A percentile compares a stretch with the other conserved stretches of the same genome.
phyloP scores from a whole-genome alignment of 2,888 invertebrate genomes.

The Hermodice carunculata region DNA sequence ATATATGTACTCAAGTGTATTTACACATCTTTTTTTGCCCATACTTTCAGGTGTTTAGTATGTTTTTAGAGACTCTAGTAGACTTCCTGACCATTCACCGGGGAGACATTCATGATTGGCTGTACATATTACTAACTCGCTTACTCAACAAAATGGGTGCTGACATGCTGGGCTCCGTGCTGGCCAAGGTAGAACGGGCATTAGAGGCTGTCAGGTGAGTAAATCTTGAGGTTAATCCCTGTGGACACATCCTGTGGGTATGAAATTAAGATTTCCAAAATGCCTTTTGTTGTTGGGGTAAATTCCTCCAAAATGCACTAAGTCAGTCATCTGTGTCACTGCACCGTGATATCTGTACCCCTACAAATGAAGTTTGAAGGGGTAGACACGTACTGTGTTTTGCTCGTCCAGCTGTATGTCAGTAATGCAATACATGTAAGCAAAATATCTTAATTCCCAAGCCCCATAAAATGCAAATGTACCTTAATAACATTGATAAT shows the following conservation, averaged over 20 bases:
- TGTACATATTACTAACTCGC: conserved; percentile 90
- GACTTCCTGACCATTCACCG: conserved; percentile 90
- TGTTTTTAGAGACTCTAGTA: conserved; percentile 93
- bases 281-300: too few species aligned
- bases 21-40: neutral
- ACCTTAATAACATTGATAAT: too few species aligned
- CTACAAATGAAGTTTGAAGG: too few species aligned
- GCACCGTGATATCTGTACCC: too few species aligned
- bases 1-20: neutral
- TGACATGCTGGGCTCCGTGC: conserved; percentile 91
- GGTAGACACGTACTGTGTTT: too few species aligned
- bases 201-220: conserved; percentile 66
- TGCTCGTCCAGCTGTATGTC: too few species aligned
- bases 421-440: too few species aligned
- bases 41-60: conserved; percentile 81
- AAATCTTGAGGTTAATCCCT: neutral
- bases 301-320: too few species aligned
- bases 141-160: conserved; percentile 90
- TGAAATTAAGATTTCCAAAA: neutral
- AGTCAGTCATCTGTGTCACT: too few species aligned
- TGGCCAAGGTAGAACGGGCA: conserved; percentile 80
- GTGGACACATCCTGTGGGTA: too few species aligned
- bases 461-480: too few species aligned
- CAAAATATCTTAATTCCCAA: too few species aligned
- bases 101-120: conserved; percentile 91